Evolutionary conservation across 92 coral and sea anemone genomes (phyloP), one percentile per base, ranked within the genome.

Genomic region (Porites lobata): DNA sequence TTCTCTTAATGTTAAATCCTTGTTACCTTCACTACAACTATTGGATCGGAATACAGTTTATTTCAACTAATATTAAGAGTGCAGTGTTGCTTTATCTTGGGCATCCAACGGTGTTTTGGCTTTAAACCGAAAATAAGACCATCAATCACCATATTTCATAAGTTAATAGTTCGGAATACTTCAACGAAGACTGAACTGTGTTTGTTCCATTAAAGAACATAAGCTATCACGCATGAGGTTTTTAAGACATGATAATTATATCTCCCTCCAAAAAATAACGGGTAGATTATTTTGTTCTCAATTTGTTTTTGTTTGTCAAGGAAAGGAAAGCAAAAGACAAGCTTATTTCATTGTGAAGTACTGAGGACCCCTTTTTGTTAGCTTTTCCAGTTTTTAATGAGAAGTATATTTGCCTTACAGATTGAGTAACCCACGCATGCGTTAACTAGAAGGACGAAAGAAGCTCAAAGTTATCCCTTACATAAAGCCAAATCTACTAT

Each of bases 381-480:
- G 20, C 11, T 51, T 63, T 58, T 15, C 20, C 13, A 50, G 80
- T 56, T 8, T 22, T 9, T n/a, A 19, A 51, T 50, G 21, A 4
- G 56, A 51, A 77, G 50, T 77, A 13, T 7, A 8, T 13, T 50
- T 65, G 53, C 72, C 17, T 79, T 43, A 19, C 64, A 43, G 59
- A 20, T 79, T 43, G 59, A 7, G 13, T 59, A 9, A 63, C 71
- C 21, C 65, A 79, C 83, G 73, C 83, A 79, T 63, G 72, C 83
- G 72, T 79, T 63, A 53, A 64, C 50, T 38, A 18, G 58, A 68
- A 22, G 13, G 17, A 1, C 54, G 19, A 57, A 24, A 76, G 65
- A 64, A 29, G 50, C 68, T 53, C 47, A 65, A 43, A 79, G 5
- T 43, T 4, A 56, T 76, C 19, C 20, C 69, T 57, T 12, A 61